Percentiles rank a stretch among this genome's conserved stretches.
Evolutionary conservation across 2,888 invertebrate genomes (phyloP).

Genomic region (Coenonympha arcania): DNA sequence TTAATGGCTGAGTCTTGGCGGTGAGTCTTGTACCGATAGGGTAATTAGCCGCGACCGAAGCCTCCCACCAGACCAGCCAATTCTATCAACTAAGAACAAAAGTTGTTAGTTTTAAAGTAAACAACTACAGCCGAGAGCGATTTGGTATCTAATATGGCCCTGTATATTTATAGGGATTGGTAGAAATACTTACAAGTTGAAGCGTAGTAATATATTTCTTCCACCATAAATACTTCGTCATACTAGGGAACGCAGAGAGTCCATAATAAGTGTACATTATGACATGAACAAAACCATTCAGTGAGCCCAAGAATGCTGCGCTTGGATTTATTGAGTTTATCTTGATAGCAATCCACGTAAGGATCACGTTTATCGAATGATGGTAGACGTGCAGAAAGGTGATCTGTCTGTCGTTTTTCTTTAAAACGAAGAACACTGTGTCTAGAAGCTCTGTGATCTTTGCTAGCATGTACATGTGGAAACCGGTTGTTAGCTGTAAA

Average conservation of each 20-base stretch:
- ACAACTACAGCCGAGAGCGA: no score
- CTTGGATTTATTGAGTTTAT: not conserved
- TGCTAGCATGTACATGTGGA: not conserved
- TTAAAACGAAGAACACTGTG: slow-evolving; percentile 1
- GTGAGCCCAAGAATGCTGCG: not conserved
- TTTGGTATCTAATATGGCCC: no score
- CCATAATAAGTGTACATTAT: slow-evolving; percentile 3
- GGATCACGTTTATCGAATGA: not conserved
- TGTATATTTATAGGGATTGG: no score
- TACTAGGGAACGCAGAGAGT: not conserved
- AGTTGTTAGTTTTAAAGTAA: no score
- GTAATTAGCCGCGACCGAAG: no score
- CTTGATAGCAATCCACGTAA: not conserved
- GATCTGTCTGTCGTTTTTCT: not conserved
- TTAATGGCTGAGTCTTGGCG: no score
- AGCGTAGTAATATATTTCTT: not conserved
- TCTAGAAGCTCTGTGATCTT: not conserved
- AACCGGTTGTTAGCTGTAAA: not conserved
- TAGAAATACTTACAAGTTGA: not conserved
- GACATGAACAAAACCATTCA: not conserved
- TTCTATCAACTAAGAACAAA: no score
- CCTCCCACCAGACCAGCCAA: no score
- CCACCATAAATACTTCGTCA: slow-evolving; percentile 1
- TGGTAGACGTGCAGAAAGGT: slow-evolving; percentile 1
- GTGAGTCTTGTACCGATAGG: no score